Conservation (phyloP, 2,113 vertebrate genomes). For the Poicephalus meyeri region DNA sequence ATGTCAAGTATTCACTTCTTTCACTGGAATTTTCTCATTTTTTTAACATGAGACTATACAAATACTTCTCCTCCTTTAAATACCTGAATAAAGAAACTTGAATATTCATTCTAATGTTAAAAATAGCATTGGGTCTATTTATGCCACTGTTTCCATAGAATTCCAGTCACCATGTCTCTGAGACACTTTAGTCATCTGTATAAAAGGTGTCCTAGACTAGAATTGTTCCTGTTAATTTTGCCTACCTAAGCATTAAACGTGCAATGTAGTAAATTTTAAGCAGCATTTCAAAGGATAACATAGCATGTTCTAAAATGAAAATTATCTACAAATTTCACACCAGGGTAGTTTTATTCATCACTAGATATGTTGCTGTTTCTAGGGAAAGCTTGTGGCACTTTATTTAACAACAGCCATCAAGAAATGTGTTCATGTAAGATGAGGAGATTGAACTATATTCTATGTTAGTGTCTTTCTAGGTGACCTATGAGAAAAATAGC, state of each 20-base stretch:
- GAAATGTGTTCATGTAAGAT: neutral
- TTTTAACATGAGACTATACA: slow-evolving; percentile 28
- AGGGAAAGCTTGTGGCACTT: neutral
- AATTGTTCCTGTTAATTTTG: neutral
- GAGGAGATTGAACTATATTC: neutral
- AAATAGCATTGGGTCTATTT: slow-evolving; percentile 3
- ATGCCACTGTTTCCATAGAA: neutral
- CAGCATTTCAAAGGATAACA: neutral
- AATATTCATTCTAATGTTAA: neutral
- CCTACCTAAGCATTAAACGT: neutral
- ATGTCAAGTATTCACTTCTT: slow-evolving; percentile 60
- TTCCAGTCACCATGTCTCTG: neutral
- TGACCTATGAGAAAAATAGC: neutral
- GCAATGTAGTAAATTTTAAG: neutral
- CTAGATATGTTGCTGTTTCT: neutral
- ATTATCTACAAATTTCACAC: neutral
- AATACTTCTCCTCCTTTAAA: slow-evolving; percentile 43
- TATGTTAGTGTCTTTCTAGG: neutral
- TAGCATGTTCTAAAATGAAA: neutral
- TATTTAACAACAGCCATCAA: neutral
- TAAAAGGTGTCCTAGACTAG: neutral
- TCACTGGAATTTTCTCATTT: slow-evolving; percentile 59
- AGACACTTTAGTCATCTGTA: neutral
- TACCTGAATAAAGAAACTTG: slow-evolving; percentile 24
- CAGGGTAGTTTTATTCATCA: neutral